These are phyloP conservation scores for Anolis apletophallus DNA, from an alignment of 2,797 vertebrate genomes.

Conservation along the genomic window DNA sequence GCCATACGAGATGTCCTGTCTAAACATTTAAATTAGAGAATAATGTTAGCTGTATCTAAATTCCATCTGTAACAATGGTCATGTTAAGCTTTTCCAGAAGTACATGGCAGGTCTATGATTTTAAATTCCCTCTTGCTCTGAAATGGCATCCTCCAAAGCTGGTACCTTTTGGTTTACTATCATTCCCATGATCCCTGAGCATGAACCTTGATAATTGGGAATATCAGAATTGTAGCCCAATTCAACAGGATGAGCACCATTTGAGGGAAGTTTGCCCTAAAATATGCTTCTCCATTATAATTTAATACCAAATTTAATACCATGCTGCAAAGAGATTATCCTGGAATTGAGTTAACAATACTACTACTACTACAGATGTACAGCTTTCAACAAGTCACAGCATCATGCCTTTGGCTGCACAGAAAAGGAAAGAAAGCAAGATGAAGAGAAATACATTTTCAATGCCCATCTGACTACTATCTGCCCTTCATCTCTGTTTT, in stretches of 20 bases:
- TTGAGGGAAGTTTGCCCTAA: not conserved
- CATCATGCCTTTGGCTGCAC: not conserved
- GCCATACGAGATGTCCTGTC: not conserved
- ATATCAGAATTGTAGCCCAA: not conserved
- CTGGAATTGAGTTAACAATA: not conserved
- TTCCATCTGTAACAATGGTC: not conserved
- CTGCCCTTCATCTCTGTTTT: not conserved
- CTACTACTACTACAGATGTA: not conserved
- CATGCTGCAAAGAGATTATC: not conserved
- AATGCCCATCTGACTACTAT: not conserved
- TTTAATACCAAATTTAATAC: not conserved
- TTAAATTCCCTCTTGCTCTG: not conserved
- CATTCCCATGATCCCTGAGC: not conserved
- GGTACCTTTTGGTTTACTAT: not conserved
- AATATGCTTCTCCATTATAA: not conserved
- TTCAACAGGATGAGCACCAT: not conserved
- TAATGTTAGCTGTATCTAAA: not conserved
- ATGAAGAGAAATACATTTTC: not conserved
- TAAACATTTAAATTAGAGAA: not conserved
- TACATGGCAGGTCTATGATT: not conserved
- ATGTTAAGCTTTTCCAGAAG: not conserved
- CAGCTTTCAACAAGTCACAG: not conserved
- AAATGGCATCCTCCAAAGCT: not conserved
- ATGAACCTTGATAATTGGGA: not conserved
- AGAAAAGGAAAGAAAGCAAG: conserved; percentile 13